phyloP scores from a whole-genome alignment of 2,113 vertebrate species.

The Salminus brasiliensis region DNA sequence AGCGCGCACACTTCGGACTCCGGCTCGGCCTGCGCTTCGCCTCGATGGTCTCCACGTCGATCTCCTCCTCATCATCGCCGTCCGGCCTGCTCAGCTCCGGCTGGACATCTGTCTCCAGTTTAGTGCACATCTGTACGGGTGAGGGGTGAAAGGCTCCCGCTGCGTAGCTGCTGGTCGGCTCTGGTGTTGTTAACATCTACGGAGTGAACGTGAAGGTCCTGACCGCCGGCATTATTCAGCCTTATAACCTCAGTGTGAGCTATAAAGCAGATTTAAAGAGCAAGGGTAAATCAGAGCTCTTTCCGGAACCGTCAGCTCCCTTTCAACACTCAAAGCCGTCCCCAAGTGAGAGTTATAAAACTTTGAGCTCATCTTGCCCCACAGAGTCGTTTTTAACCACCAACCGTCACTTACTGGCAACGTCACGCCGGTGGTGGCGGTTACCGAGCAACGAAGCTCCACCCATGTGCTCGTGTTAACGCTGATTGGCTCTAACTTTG shows the following conservation, averaged over 20 bases:
- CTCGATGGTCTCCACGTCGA: conserved; percentile 69
- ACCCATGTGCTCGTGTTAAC: conserved; percentile 41
- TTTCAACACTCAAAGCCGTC: neutral
- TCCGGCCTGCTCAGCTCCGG: conserved; percentile 55
- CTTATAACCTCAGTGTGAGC: neutral
- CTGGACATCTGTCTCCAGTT: conserved; percentile 62
- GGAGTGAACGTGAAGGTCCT: neutral
- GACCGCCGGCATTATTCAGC: neutral
- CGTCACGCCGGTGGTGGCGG: conserved; percentile 37
- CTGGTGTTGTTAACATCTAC: neutral
- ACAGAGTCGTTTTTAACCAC: conserved; percentile 36
- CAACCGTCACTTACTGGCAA: conserved; percentile 20
- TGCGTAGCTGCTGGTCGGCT: neutral
- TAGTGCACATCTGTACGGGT: conserved; percentile 69
- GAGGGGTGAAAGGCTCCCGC: too few relatives aligned
- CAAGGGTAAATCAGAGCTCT: neutral
- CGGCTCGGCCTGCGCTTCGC: conserved; percentile 71
- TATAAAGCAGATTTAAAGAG: neutral
- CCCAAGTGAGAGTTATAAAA: neutral
- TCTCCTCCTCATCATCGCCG: conserved; percentile 56
- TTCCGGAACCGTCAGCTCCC: neutral
- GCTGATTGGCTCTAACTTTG: neutral
- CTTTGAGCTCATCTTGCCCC: conserved; percentile 43
- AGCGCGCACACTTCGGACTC: conserved; percentile 82
- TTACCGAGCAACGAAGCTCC: conserved; percentile 41